Evolutionary conservation across 2,888 invertebrate genomes (phyloP), one percentile per base, ranked within the genome.

Genomic region (Himalopsyche tibetana): DNA sequence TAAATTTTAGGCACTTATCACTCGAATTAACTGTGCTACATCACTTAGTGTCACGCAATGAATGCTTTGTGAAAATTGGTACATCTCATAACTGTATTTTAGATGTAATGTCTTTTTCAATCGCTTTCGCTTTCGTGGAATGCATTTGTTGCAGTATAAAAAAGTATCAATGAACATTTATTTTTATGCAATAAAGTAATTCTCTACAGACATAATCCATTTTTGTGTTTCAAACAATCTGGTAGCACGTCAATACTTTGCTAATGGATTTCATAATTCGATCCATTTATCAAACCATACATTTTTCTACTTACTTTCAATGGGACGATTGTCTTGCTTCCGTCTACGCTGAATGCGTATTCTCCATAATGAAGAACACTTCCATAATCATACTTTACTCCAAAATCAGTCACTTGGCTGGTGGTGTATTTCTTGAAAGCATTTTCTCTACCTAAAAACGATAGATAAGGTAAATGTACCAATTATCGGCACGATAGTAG

Each of bases 321-420:
- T 11, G 96, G 94, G 45, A 95, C 93, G 88, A 96, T 95, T 5
- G 96, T 96, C 82, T 93, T 93, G 90, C 94, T 91, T 9, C 95
- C 95, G 90, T 96, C 95, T 89, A 93, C 93, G 45, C 96, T 95
- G 91, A 96, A 96, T 82, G 96, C 96, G 89, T 93, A 92, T 69
- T 94, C 93, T 89, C 95, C 95, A 90, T 96, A 96, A 90, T 96
- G 96, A 94, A 96, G 45, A 45, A 45, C 45, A 45, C 45, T 45
- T 45, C 45, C 45, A 45, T 9, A 45, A 91, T 96, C 96, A 90
- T 96, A 96, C 17, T 93, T 93, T 79, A 95, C 45, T 45, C 45
- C 45, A 45, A 45, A 45, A 45, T 45, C 45, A 94, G 95, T 94
- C 74, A 96, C 94, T 38, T 94, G 92, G 84, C 94, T 93, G 83